These are phyloP conservation scores for Montipora sp. DNA, from an alignment of 64 coral and sea anemone species.

Conservation along the genomic window DNA sequence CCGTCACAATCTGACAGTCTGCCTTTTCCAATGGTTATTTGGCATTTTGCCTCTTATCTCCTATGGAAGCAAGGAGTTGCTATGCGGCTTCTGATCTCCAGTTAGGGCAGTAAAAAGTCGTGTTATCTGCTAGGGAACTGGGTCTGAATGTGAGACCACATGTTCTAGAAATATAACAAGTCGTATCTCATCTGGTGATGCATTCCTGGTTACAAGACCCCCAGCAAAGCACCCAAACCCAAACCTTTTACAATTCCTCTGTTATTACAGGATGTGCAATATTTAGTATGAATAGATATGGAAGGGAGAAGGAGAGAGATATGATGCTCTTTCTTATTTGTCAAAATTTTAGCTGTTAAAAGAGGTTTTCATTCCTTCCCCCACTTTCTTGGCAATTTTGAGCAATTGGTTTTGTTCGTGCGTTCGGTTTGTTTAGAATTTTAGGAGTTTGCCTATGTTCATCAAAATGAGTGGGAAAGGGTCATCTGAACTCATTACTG, in stretches of 20 bases:
- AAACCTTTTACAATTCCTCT: neutral
- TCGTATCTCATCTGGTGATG: neutral
- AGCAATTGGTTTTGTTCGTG: neutral
- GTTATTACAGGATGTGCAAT: neutral
- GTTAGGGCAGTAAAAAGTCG: neutral
- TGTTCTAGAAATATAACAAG: neutral
- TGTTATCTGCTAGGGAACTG: neutral
- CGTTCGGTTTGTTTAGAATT: neutral
- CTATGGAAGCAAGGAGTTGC: neutral
- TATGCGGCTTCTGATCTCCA: neutral
- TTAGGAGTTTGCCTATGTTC: neutral
- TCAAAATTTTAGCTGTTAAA: neutral
- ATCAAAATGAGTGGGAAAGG: neutral
- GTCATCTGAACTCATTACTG: conserved; percentile 1
- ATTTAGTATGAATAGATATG: neutral
- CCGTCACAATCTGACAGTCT: neutral
- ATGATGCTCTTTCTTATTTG: neutral
- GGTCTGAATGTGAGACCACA: neutral
- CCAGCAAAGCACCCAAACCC: neutral
- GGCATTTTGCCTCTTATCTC: neutral
- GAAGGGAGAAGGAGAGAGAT: neutral
- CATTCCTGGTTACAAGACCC: neutral
- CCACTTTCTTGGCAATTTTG: neutral
- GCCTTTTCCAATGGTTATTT: neutral
- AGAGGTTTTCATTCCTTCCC: neutral